Base-by-base conservation (phyloP, 2,113 vertebrate species). In the Caranx melampygus region DNA sequence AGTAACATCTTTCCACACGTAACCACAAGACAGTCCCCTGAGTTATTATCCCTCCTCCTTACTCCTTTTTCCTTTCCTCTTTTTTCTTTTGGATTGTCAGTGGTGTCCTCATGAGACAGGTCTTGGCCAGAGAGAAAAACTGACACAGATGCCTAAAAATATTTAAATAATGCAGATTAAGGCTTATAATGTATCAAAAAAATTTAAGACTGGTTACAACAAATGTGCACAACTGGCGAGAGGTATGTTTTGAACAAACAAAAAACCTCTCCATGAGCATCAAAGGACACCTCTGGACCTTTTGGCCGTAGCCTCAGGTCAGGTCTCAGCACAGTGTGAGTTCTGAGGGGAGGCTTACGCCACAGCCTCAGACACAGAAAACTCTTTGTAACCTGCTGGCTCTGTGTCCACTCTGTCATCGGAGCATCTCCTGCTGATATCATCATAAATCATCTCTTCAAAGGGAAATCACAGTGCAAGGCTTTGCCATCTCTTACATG, bases 381-480 rank as follows among this genome's bases (percentile, higher is more conserved):
- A 7, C 21, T 72, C 90, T 88, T 91, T 94, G 86, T 87, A 82
- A 82, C 78, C 58, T n/a, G 63, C 76, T 88, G 77, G 78, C 85
- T 77, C 68, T 51, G 59, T 44, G 61, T 90, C 78, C 85, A 74
- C 47, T 15, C 77, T 85, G 81, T 76, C 78, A 80, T 42, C 5
- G 69, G 70, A 78, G 66, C 65, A 82, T 81, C 86, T 75, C 68
- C 81, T 18, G 44, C 88, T 62, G 77, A 83, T 85, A 81, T 54
- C 69, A 26, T 74, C 88, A 91, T 87, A 77, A 93, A 92, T 90
- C 84, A 81, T 51, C 45, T 60, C 78, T 89, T 92, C 89, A 90
- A 87, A 91, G 79, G 81, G 79, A 34, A 33, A 40, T 72, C 60
- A 58, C 42, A 69, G 55, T 49, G 47, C 6, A 10, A 54, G 71